Conservation (phyloP, 2,888 invertebrate species). For the Desoria tigrina region DNA sequence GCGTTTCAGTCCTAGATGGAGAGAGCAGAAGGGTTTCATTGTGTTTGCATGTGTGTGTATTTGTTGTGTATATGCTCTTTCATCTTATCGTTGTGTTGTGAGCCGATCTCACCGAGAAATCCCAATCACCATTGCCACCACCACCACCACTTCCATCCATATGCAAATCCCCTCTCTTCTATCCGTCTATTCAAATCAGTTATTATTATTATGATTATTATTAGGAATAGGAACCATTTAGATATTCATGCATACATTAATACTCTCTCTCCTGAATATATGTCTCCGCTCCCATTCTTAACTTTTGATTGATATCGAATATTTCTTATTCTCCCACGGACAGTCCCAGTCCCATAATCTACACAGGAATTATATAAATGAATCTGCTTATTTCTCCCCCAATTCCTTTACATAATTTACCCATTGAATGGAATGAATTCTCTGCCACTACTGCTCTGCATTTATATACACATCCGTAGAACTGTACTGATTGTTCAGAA, state of each 20-base stretch:
- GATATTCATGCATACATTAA: conserved; percentile 17
- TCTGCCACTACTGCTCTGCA: too few species aligned
- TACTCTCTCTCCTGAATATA: not conserved
- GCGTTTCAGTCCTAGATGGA: too few species aligned
- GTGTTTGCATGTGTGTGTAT: too few species aligned
- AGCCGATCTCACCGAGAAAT: not conserved
- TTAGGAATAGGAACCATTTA: conserved; percentile 14
- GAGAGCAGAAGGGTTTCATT: too few species aligned
- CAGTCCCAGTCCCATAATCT: not conserved
- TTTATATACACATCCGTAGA: too few species aligned
- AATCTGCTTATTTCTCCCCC: conserved; percentile 14
- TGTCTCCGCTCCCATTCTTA: conserved; percentile 20
- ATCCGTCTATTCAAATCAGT: conserved; percentile 11
- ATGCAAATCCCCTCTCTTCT: conserved; percentile 18
- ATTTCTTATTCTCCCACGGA: conserved; percentile 21
- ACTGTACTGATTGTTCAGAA: not conserved
- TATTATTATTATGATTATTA: conserved; percentile 14
- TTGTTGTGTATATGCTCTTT: not conserved
- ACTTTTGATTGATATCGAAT: conserved; percentile 23
- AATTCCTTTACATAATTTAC: conserved; percentile 16
- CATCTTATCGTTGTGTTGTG: not conserved
- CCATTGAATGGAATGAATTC: conserved; percentile 13
- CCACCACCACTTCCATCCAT: too few species aligned
- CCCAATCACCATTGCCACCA: conserved; percentile 12
- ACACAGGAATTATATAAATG: not conserved